phyloP scores from a whole-genome alignment of 2,888 invertebrate genomes.

The Gari tellinella region DNA sequence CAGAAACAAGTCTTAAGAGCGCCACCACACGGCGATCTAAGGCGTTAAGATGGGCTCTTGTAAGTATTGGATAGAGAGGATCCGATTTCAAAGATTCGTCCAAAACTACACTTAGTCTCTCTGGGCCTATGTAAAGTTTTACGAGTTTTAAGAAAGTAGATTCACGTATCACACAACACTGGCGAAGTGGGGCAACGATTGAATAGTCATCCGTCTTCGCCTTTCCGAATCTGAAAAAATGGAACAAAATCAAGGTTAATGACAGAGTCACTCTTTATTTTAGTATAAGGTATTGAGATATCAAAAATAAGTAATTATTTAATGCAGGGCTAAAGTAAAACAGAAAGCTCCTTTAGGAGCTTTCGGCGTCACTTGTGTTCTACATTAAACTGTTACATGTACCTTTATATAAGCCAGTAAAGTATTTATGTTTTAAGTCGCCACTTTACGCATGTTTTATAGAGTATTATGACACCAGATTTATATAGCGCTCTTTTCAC shows the following conservation, averaged over 20 bases:
- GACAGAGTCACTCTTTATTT: neutral
- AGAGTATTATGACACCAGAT: too few relatives aligned
- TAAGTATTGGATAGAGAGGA: conserved; percentile 46
- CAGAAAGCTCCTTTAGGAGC: too few relatives aligned
- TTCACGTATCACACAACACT: conserved; percentile 47
- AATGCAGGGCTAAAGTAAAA: too few relatives aligned
- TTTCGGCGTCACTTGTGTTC: too few relatives aligned
- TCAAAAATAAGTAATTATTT: too few relatives aligned
- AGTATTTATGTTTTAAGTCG: too few relatives aligned
- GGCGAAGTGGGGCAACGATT: conserved; percentile 48
- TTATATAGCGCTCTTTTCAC: too few relatives aligned
- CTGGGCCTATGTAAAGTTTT: conserved; percentile 51
- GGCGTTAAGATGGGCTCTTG: conserved; percentile 33
- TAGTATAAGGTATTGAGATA: neutral
- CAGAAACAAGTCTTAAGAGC: conserved; percentile 41
- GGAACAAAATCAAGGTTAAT: neutral
- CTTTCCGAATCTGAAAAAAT: conserved; percentile 53
- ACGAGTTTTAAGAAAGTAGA: conserved; percentile 51
- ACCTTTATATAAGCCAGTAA: too few relatives aligned
- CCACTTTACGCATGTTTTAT: too few relatives aligned
- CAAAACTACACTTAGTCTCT: conserved; percentile 39
- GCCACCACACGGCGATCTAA: conserved; percentile 43
- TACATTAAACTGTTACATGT: too few relatives aligned
- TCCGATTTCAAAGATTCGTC: conserved; percentile 39
- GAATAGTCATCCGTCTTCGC: conserved; percentile 47